Base-by-base conservation (phyloP, 2,888 invertebrate species). In the Apotomis capreana region DNA sequence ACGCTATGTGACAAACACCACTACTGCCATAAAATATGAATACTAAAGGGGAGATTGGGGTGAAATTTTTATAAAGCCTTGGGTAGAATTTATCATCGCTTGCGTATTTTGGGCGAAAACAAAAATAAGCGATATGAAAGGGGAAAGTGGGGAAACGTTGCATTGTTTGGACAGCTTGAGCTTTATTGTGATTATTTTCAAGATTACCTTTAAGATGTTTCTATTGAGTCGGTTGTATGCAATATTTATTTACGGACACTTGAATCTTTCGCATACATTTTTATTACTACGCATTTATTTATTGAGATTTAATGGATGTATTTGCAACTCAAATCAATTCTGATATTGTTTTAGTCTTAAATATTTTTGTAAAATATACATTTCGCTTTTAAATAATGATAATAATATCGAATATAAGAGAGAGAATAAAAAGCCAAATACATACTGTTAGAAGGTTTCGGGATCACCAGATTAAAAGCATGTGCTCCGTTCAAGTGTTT, bases 21-120 rank as follows among this genome's bases (percentile, higher is more conserved):
- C 79, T 82, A 81, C 80, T 75, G 74, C 76, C 63, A 82, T 80
- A 79, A 81, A 79, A 80, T 80, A 81, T 81, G 81, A 79, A 79
- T 78, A 73, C 74, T 70, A 60, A 74, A 76, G 76, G 75, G 77
- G 76, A 74, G 74, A 76, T 76, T 36, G 77, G 81, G 80, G 77
- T 79, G 78, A 80, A 77, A 77, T 78, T 71, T 81, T 81, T 81
- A 82, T 78, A 81, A 78, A 68, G 76, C 69, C 76, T 76, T 74
- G 70, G 75, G 75, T 70, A 72, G 73, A 76, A 80, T 82, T 79
- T 82, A 82, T 82, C 78, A 76, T 77, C 75, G 70, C 76, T 70
- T 63, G 64, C 54, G 60, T 61, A 57, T 73, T 65, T 69, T 69
- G 49, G 13, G 58, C 61, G 49, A 58, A 71, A 72, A 72, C 72